Conservation (phyloP, 2,113 vertebrate species). For the Falco punctatus region DNA sequence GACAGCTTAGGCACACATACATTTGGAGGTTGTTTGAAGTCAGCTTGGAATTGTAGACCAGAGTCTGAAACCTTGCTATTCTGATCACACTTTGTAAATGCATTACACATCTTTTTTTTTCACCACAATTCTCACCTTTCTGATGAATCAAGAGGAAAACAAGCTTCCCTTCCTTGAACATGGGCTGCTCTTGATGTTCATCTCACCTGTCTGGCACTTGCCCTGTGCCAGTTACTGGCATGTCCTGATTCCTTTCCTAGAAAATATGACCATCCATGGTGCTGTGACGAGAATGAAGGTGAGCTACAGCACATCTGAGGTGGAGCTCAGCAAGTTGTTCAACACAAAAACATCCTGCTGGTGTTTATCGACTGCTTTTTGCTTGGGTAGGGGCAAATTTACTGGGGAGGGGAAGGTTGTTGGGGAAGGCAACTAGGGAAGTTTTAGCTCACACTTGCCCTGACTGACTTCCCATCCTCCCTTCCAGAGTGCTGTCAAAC, state of each 20-base stretch:
- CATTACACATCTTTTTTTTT: not conserved
- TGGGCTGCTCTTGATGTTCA: not conserved
- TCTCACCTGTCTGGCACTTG: not conserved
- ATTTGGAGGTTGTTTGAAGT: not conserved
- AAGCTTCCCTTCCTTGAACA: not conserved
- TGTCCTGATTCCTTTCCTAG: not conserved
- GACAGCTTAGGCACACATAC: not conserved
- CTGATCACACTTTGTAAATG: not conserved
- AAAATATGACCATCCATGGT: not conserved
- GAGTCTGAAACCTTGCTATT: not conserved
- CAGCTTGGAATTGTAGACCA: not conserved
- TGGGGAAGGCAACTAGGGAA: not conserved
- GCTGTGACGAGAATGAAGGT: not conserved
- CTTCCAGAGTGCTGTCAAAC: not conserved
- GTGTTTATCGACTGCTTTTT: not conserved
- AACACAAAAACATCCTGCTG: not conserved
- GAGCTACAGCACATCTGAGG: not conserved
- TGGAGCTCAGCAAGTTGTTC: not conserved
- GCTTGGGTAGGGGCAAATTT: not conserved
- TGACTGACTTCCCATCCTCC: not conserved
- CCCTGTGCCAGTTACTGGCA: not conserved
- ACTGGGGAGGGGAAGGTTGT: not conserved
- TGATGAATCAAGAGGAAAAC: not conserved
- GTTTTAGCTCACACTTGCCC: not conserved
- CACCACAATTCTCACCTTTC: not conserved